Conservation (phyloP, 2,797 vertebrate genomes). For the Sparus aurata region DNA sequence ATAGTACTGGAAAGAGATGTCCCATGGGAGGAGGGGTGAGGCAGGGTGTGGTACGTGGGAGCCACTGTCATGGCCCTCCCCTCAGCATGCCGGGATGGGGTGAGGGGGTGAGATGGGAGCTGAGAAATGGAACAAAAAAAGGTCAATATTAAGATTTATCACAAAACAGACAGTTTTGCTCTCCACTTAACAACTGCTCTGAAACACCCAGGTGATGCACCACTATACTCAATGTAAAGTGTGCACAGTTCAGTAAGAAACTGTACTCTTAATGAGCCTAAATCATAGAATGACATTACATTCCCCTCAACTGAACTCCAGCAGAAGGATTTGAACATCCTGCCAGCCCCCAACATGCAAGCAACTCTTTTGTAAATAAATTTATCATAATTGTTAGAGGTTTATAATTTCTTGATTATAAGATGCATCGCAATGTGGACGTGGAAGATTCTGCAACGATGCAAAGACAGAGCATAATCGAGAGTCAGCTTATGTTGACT, state of each 20-base stretch:
- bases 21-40: slow-evolving; percentile 95
- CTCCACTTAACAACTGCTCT: not conserved
- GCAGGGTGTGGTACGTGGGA: slow-evolving; percentile 96
- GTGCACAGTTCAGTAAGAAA: not conserved
- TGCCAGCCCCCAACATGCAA: not conserved
- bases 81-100: slow-evolving; percentile 95
- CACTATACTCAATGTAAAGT: not conserved
- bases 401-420: too few species aligned
- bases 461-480: too few species aligned
- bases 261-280: not conserved
- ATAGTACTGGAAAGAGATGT: slow-evolving; percentile 91
- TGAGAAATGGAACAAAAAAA: slow-evolving; percentile 63
- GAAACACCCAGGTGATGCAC: not conserved
- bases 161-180: not conserved
- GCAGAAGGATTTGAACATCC: not conserved
- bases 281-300: not conserved
- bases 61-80: slow-evolving; percentile 91
- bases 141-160: not conserved
- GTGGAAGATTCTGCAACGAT: too few species aligned
- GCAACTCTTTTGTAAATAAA: not conserved
- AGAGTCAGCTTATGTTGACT: slow-evolving; percentile 11
- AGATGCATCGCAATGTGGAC: too few species aligned
- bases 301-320: not conserved
- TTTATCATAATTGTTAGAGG: slow-evolving; percentile 1
- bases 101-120: slow-evolving; percentile 96